Percentiles rank a stretch among this genome's conserved stretches.
phyloP scores from a whole-genome alignment of 2,888 invertebrate genomes.

The Margaritifera margaritifera region DNA sequence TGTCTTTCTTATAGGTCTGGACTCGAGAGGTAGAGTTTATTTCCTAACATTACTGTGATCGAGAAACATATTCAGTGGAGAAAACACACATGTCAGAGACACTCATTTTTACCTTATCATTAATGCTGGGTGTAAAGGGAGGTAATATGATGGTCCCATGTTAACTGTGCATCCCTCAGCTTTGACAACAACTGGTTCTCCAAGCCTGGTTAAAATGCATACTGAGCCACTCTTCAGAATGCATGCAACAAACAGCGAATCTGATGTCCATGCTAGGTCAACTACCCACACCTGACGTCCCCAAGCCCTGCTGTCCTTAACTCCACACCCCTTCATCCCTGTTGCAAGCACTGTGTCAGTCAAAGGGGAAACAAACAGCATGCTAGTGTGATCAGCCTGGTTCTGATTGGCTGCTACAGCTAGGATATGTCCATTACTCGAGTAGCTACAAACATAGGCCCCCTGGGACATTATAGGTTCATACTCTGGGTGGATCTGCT shows the following conservation, averaged over 20 bases:
- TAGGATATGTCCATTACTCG: constrained; percentile 65
- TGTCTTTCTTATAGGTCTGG: too few relatives aligned
- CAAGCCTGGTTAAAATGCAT: constrained; percentile 66
- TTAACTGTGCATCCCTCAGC: constrained; percentile 63
- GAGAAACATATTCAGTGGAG: too few relatives aligned
- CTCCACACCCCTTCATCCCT: constrained; percentile 59
- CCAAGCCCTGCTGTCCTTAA: constrained; percentile 40
- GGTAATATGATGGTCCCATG: constrained; percentile 66
- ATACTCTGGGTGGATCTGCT: constrained; percentile 50
- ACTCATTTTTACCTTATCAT: constrained; percentile 46
- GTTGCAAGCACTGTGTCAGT: constrained; percentile 63
- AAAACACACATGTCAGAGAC: too few relatives aligned
- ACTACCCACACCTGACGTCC: constrained; percentile 63
- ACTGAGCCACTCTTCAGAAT: constrained; percentile 65
- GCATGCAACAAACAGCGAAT: constrained; percentile 66
- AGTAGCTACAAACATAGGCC: constrained; percentile 56
- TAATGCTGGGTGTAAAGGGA: constrained; percentile 69
- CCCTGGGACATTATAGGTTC: constrained; percentile 56
- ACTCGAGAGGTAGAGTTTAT: too few relatives aligned
- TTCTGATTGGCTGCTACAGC: constrained; percentile 69
- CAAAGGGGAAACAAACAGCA: constrained; percentile 66
- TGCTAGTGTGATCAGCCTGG: constrained; percentile 51
- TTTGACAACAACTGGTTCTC: constrained; percentile 64
- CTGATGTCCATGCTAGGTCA: constrained; percentile 66
- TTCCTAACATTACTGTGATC: too few relatives aligned